Percentiles rank a stretch among this genome's conserved stretches.
These are phyloP conservation scores for Poeciliopsis gracilis DNA, from an alignment of 2,797 vertebrate species.

Conservation along the genomic window DNA sequence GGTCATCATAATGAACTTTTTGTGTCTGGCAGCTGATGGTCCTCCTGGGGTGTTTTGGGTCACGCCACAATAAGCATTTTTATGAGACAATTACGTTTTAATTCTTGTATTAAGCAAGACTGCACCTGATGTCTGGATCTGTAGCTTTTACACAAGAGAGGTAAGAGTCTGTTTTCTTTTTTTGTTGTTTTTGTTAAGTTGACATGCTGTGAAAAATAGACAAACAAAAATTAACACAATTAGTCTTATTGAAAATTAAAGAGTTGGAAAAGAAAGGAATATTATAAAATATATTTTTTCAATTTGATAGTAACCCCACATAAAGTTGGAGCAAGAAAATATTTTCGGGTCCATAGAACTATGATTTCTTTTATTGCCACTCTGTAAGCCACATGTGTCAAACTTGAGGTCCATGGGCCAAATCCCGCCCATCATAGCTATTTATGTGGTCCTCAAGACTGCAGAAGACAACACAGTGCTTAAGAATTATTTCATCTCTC, in stretches of 20 bases:
- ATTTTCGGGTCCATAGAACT: not conserved
- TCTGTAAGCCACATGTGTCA: not conserved
- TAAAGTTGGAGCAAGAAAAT: not conserved
- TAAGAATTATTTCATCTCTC: not conserved
- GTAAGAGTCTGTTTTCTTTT: not conserved
- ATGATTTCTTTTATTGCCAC: not conserved
- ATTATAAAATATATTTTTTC: not conserved
- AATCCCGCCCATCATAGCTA: not conserved
- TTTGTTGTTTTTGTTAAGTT: not conserved
- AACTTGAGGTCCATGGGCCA: not conserved
- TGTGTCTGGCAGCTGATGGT: conserved; percentile 69
- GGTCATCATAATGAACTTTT: conserved; percentile 67
- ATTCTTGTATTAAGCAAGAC: conserved; percentile 37
- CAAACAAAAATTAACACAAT: not conserved
- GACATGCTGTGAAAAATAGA: not conserved
- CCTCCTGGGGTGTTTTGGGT: conserved; percentile 58
- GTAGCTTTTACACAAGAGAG: conserved; percentile 10
- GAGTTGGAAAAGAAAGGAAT: not conserved
- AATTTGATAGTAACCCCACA: not conserved
- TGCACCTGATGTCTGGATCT: conserved; percentile 70
- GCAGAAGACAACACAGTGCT: not conserved
- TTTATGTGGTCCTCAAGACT: not conserved
- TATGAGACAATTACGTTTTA: conserved; percentile 42
- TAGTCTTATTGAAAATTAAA: not conserved
- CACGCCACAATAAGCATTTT: conserved; percentile 66